Evolutionary conservation across 2,888 invertebrate genomes (phyloP).

Genomic region (Meloe dianella): DNA sequence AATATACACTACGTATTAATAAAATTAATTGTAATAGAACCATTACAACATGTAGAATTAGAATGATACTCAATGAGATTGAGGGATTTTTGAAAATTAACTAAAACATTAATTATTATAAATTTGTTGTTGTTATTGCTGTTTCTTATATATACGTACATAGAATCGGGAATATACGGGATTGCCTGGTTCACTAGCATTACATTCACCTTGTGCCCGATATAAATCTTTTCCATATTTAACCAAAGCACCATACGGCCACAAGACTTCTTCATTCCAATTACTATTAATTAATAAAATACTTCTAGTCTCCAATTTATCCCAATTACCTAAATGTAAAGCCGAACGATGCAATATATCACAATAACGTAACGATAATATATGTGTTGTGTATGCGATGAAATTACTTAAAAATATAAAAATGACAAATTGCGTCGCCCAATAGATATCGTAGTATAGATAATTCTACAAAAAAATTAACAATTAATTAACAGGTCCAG

Average conservation of each 20-base stretch:
- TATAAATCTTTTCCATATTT: conserved; percentile 76
- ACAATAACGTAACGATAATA: conserved; percentile 72
- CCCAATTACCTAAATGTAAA: conserved; percentile 85
- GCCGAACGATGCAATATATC: conserved; percentile 91
- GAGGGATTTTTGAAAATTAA: conserved; percentile 87
- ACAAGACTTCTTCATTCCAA: conserved; percentile 70
- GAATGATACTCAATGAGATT: conserved; percentile 72
- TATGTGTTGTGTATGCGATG: conserved; percentile 76
- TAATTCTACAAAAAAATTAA: conserved; percentile 61
- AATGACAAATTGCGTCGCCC: conserved; percentile 82
- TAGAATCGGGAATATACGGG: conserved; percentile 82
- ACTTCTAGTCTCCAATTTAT: conserved; percentile 59
- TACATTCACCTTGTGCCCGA: conserved; percentile 77
- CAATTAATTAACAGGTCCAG: no score
- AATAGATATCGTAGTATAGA: conserved; percentile 82
- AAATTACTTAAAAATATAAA: conserved; percentile 87
- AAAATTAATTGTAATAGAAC: conserved; percentile 80
- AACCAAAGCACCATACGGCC: conserved; percentile 78
- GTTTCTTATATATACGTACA: conserved; percentile 70
- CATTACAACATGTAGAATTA: conserved; percentile 73
- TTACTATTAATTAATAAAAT: conserved; percentile 50
- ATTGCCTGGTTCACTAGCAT: conserved; percentile 88
- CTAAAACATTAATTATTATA: conserved; percentile 64
- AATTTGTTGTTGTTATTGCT: conserved; percentile 16
- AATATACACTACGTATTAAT: conserved; percentile 80